Conservation (phyloP, 2,113 vertebrate species). For the Etheostoma spectabile region DNA sequence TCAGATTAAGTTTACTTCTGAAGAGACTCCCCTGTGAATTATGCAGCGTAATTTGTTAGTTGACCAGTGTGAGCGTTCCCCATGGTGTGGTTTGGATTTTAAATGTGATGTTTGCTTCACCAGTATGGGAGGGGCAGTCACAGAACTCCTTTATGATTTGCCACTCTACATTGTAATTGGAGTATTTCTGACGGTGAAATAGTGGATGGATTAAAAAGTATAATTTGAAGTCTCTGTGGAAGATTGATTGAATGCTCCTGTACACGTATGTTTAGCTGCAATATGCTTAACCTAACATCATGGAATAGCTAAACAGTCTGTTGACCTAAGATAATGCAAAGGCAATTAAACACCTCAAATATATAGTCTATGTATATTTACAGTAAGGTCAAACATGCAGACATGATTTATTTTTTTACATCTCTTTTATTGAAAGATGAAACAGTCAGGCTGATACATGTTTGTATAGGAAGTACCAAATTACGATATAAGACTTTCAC, state of each 20-base stretch:
- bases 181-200: not conserved
- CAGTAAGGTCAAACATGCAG: too few species aligned
- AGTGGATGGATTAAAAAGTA: not conserved
- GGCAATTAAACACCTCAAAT: too few species aligned
- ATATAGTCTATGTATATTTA: not conserved
- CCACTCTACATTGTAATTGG: not conserved
- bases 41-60: conserved; percentile 30
- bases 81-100: conserved; percentile 31
- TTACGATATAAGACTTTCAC: not conserved
- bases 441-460: not conserved
- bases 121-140: not conserved
- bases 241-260: not conserved
- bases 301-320: not conserved
- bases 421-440: not conserved
- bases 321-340: not conserved
- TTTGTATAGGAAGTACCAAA: not conserved
- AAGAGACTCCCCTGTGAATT: conserved; percentile 53
- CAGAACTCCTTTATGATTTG: not conserved
- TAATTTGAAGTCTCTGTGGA: not conserved
- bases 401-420: too few species aligned
- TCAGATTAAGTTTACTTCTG: conserved; percentile 51
- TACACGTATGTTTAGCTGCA: not conserved
- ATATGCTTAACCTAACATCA: not conserved
- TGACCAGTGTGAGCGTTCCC: conserved; percentile 39
- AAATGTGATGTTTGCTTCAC: not conserved